phyloP scores from a whole-genome alignment of 2,113 vertebrate species.

The Cheirogaleus medius region DNA sequence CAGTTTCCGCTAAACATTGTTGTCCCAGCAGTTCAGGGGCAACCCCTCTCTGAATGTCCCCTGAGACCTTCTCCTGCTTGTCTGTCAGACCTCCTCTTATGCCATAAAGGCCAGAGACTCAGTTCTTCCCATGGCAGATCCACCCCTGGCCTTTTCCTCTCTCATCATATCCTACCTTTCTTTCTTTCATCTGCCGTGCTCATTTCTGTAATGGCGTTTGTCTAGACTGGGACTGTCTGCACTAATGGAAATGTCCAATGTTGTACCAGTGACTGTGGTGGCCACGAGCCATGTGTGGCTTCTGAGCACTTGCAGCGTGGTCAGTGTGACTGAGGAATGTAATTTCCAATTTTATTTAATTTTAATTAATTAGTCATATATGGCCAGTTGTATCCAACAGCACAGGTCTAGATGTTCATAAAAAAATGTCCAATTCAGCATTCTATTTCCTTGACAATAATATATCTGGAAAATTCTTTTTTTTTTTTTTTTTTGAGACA shows the following conservation, averaged over 20 bases:
- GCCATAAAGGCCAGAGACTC: neutral
- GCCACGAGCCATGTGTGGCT: neutral
- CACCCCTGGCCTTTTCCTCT: neutral
- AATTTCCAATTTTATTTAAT: neutral
- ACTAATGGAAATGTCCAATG: neutral
- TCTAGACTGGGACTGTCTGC: neutral
- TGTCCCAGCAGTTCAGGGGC: no score
- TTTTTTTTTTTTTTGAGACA: no score
- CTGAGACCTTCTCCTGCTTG: neutral
- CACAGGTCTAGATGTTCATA: neutral
- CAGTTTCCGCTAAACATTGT: neutral
- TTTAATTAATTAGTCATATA: neutral
- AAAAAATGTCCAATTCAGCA: neutral
- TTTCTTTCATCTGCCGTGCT: neutral
- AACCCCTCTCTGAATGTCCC: neutral
- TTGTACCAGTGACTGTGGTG: accelerated
- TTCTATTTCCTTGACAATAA: neutral
- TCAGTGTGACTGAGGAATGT: neutral
- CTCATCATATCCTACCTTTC: neutral
- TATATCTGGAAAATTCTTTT: neutral
- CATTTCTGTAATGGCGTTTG: neutral
- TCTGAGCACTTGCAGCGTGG: neutral
- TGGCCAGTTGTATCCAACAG: neutral
- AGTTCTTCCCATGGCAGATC: neutral
- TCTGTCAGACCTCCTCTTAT: neutral